These are phyloP conservation scores for Triops cancriformis DNA, from an alignment of 1,140 invertebrate genomes.

Conservation along the genomic window DNA sequence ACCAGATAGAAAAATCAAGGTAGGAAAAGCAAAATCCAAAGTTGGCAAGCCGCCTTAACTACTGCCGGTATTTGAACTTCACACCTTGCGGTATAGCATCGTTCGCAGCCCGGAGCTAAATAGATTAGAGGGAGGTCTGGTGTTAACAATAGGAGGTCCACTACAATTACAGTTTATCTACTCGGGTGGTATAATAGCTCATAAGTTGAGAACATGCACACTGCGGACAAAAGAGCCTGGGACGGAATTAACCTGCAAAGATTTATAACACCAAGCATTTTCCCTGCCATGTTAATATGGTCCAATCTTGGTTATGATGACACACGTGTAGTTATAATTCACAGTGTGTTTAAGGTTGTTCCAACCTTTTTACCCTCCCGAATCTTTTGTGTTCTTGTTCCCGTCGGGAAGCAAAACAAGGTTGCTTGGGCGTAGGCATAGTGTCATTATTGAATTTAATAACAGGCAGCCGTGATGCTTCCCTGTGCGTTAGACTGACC, in stretches of 20 bases:
- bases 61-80: background rate
- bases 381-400: background rate
- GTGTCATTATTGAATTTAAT: no score
- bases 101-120: background rate
- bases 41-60: background rate
- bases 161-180: background rate
- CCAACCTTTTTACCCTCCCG: background rate
- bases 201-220: background rate
- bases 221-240: background rate
- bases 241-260: background rate
- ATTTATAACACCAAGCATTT: background rate
- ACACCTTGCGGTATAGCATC: background rate
- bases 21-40: background rate
- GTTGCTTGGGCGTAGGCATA: background rate
- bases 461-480: no score
- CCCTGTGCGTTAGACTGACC: no score
- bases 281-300: background rate
- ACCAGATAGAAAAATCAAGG: no score
- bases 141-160: slow-evolving; percentile 1
- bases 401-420: background rate
- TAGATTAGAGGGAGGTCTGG: slow-evolving; percentile 1
- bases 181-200: background rate
- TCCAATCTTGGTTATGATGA: background rate
- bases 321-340: background rate
- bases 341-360: background rate